Percentiles rank a stretch among this genome's conserved stretches.
Evolutionary conservation across 2,113 vertebrate species (phyloP).

Genomic region (Jaculus jaculus): DNA sequence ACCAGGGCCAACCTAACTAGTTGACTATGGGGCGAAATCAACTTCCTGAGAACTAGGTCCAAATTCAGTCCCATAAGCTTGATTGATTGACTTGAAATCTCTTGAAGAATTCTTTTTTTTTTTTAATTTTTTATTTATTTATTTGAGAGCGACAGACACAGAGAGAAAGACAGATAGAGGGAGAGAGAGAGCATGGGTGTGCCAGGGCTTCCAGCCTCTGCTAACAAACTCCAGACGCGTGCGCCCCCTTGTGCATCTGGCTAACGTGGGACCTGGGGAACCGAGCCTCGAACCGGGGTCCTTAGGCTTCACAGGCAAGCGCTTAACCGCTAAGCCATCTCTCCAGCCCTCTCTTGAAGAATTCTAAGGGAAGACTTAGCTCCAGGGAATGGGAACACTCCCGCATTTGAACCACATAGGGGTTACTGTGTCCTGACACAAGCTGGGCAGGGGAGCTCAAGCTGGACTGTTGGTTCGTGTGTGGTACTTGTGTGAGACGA

Average conservation of each 20-base stretch:
- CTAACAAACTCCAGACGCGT: no score
- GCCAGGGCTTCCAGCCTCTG: no score
- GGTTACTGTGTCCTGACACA: background rate
- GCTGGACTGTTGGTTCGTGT: no score
- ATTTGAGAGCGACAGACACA: no score
- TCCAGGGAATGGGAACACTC: background rate
- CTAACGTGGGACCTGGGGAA: no score
- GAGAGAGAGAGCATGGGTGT: no score
- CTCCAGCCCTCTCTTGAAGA: background rate
- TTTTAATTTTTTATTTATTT: no score
- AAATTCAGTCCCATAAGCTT: background rate
- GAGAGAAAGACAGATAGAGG: no score
- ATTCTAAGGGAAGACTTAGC: background rate
- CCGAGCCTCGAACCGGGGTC: no score
- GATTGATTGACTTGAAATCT: background rate
- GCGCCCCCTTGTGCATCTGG: no score
- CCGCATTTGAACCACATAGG: background rate
- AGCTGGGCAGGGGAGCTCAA: background rate
- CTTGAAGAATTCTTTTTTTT: background rate
- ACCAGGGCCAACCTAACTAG: background rate
- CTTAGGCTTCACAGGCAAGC: no score
- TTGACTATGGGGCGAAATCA: background rate
- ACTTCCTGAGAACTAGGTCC: background rate
- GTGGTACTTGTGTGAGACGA: background rate
- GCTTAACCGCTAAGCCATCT: no score